Percentiles rank a stretch among this genome's conserved stretches.
Conservation (phyloP, 1,140 invertebrate species). For the Hyphantria cunea region DNA sequence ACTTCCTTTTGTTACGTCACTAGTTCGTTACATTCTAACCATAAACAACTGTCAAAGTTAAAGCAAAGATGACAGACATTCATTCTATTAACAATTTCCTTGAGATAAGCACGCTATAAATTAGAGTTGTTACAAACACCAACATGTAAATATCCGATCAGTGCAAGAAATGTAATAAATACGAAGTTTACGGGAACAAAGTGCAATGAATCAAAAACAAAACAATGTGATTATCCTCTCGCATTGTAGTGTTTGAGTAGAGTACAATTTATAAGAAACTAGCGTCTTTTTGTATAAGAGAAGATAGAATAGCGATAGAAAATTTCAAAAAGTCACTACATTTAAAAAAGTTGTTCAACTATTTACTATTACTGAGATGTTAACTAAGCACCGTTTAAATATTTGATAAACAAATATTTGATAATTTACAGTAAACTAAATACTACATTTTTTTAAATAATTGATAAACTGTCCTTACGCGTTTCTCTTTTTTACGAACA, state of each 20-base stretch:
- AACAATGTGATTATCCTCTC: conserved; percentile 77
- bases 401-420: no score
- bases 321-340: background rate
- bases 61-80: no score
- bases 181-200: conserved; percentile 70
- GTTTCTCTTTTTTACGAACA: no score
- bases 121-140: conserved; percentile 5
- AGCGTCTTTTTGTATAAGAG: conserved; percentile 25
- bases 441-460: no score
- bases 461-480: no score
- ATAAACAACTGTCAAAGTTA: no score
- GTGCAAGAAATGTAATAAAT: conserved; percentile 70
- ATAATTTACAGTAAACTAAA: no score
- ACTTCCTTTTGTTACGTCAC: no score
- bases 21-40: no score
- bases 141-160: conserved; percentile 45
- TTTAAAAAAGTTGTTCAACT: no score
- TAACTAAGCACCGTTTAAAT: no score
- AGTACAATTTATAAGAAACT: background rate
- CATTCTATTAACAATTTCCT: background rate
- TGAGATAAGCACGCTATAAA: conserved; percentile 11
- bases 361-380: no score
- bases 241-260: conserved; percentile 47
- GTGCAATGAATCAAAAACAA: conserved; percentile 78
- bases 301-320: conserved; percentile 11